Evolutionary conservation across 2,888 invertebrate genomes (phyloP).

Genomic region (Dusona sp.): DNA sequence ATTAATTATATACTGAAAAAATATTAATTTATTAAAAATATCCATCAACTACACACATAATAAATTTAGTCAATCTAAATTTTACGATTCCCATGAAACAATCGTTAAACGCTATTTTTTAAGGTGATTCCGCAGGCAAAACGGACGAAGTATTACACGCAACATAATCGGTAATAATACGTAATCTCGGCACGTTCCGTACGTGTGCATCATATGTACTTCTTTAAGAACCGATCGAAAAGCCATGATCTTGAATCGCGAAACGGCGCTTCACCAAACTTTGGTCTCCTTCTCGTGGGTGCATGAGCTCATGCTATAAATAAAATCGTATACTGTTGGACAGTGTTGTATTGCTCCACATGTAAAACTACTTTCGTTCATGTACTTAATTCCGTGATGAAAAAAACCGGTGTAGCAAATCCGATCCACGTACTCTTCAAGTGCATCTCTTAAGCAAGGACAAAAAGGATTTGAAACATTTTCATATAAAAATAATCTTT

Average conservation of each 20-base stretch:
- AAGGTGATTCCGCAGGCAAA: neutral
- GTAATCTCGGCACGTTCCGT: conserved; percentile 33
- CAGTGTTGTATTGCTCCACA: conserved; percentile 26
- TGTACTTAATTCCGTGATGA: conserved; percentile 34
- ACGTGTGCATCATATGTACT: conserved; percentile 14
- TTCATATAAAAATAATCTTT: neutral
- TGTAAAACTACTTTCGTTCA: conserved; percentile 43
- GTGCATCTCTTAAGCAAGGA: conserved; percentile 12
- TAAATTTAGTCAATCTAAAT: neutral
- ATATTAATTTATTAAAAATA: neutral
- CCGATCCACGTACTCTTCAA: neutral
- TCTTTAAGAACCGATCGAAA: conserved; percentile 11
- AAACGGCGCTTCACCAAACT: conserved; percentile 29
- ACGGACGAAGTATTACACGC: conserved; percentile 7
- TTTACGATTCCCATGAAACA: neutral
- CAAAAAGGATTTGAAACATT: neutral
- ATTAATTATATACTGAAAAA: neutral
- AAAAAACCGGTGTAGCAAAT: conserved; percentile 53
- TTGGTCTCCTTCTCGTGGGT: conserved; percentile 16
- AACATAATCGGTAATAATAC: conserved; percentile 36
- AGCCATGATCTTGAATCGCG: conserved; percentile 20
- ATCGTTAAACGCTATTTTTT: neutral
- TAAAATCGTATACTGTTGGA: conserved; percentile 38
- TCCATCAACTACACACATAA: neutral
- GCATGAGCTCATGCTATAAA: conserved; percentile 60